Conservation (phyloP, 2,113 vertebrate genomes). For the Canis aureus region DNA sequence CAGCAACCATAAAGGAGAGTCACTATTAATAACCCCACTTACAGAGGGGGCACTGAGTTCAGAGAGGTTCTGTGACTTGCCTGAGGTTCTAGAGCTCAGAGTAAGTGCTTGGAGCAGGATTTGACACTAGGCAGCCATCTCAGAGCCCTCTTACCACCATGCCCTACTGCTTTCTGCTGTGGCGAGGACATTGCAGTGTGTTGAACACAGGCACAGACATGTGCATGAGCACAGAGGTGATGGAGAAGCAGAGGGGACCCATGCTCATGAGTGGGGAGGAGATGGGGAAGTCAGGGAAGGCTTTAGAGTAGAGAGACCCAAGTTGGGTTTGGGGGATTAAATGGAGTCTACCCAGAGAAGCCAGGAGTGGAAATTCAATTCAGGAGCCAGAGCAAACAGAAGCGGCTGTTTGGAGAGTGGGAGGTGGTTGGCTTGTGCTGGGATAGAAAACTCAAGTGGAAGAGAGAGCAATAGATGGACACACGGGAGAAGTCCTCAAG, state of each 20-base stretch:
- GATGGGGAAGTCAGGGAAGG: not conserved
- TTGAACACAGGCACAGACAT: not conserved
- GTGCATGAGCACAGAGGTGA: fast-evolving
- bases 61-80: not conserved
- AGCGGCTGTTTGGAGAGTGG: not conserved
- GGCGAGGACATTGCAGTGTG: not conserved
- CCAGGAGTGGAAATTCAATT: not conserved
- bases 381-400: not conserved
- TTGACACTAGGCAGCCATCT: not conserved
- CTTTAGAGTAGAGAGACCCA: not conserved
- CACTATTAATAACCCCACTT: not conserved
- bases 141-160: fast-evolving
- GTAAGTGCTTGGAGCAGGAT: not conserved
- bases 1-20: not conserved
- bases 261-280: not conserved
- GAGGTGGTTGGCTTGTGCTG: not conserved
- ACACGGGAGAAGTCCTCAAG: not conserved
- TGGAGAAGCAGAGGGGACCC: not conserved
- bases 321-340: not conserved
- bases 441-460: not conserved
- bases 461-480: not conserved
- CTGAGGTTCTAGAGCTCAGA: not conserved
- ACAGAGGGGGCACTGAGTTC: not conserved
- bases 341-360: not conserved
- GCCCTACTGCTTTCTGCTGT: not conserved